These are phyloP conservation scores for Linnaemya tessellans DNA, from an alignment of 2,888 invertebrate species.

Conservation along the genomic window DNA sequence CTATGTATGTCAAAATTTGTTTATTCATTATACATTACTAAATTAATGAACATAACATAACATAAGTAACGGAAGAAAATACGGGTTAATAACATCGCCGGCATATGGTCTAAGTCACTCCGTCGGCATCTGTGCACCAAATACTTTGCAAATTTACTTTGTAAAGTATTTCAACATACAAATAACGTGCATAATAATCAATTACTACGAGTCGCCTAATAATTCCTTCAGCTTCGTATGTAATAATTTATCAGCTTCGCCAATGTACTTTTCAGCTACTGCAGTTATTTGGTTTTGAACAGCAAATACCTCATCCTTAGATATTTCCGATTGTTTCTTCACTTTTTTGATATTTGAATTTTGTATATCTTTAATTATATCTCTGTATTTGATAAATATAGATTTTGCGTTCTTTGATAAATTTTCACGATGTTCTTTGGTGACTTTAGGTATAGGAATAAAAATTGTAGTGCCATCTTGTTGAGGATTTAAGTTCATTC, in stretches of 20 bases:
- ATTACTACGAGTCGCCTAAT: conserved; percentile 83
- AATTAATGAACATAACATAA: too few relatives aligned
- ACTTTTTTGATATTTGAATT: conserved; percentile 88
- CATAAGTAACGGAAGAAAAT: too few relatives aligned
- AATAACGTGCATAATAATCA: not conserved
- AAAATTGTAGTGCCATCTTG: conserved; percentile 96
- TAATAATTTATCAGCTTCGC: conserved; percentile 87
- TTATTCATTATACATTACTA: too few relatives aligned
- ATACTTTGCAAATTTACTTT: too few relatives aligned
- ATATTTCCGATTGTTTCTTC: conserved; percentile 88
- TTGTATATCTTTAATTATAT: conserved; percentile 90
- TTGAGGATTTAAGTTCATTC: conserved; percentile 96
- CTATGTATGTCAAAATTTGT: too few relatives aligned
- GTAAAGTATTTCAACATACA: too few relatives aligned
- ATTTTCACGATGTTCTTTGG: conserved; percentile 95
- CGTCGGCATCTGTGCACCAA: too few relatives aligned
- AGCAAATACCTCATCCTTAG: conserved; percentile 88
- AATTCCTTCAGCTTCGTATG: conserved; percentile 90
- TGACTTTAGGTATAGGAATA: conserved; percentile 95
- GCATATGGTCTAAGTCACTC: too few relatives aligned
- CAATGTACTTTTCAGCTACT: conserved; percentile 87
- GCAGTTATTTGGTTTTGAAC: conserved; percentile 88
- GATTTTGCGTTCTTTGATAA: conserved; percentile 94
- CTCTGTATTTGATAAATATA: conserved; percentile 90
- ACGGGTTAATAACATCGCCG: too few relatives aligned